A percentile compares a stretch with the other conserved stretches of the same genome.
Conservation (phyloP, 2,888 invertebrate species). For the Neelides folsomi region DNA sequence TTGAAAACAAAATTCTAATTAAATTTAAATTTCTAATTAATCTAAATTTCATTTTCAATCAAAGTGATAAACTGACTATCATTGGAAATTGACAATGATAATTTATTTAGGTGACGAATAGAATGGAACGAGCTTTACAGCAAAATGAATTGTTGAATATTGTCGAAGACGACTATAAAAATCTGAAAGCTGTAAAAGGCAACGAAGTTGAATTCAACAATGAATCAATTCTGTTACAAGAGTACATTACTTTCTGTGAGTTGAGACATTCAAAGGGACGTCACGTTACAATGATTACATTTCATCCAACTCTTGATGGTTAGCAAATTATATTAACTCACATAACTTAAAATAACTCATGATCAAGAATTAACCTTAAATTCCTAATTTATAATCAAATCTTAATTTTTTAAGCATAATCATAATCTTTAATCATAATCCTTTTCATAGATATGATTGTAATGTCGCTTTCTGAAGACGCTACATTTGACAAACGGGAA, state of each 20-base stretch:
- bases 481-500: slow-evolving; percentile 26
- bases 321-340: background rate
- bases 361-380: no score
- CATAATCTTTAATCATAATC: no score
- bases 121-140: slow-evolving; percentile 19
- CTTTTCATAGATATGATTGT: slow-evolving; percentile 24
- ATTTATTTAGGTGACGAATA: slow-evolving; percentile 3
- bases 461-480: slow-evolving; percentile 25
- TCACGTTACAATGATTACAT: slow-evolving; percentile 23
- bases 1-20: no score
- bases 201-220: slow-evolving; percentile 29
- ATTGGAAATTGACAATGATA: no score
- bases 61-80: no score
- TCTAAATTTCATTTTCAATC: no score
- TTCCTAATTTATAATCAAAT: no score
- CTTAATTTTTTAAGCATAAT: no score
- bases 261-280: slow-evolving; percentile 26
- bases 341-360: background rate
- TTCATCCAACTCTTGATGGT: slow-evolving; percentile 31
- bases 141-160: slow-evolving; percentile 32
- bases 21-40: no score
- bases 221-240: slow-evolving; percentile 25
- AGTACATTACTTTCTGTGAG: slow-evolving; percentile 27
- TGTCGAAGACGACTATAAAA: slow-evolving; percentile 24
- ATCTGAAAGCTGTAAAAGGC: slow-evolving; percentile 23